Conservation (phyloP, 2,888 invertebrate species). For the Cerceris rybyensis region DNA sequence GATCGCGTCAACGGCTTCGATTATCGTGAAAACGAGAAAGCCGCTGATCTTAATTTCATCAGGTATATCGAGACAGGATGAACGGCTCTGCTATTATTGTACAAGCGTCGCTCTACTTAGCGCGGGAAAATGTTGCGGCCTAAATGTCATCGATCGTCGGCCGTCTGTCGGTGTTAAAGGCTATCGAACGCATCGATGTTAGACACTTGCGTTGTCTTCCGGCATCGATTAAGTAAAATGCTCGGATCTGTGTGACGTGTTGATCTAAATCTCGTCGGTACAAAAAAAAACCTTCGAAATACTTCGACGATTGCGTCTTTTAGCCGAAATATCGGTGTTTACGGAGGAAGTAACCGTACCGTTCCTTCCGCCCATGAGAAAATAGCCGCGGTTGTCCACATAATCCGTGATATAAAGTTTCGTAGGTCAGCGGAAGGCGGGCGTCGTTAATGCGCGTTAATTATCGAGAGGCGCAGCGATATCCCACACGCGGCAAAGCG, state of each 20-base stretch:
- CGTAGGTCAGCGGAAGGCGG: not conserved
- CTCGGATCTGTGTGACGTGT: no score
- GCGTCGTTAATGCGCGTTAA: conserved; percentile 21
- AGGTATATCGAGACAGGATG: conserved; percentile 69
- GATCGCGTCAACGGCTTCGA: conserved; percentile 69
- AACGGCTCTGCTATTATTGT: not conserved
- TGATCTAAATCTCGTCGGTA: no score
- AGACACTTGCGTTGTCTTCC: no score
- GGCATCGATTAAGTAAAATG: no score
- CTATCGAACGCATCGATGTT: no score
- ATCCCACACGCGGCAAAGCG: conserved; percentile 3
- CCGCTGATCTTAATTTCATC: conserved; percentile 76
- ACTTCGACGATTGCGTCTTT: no score
- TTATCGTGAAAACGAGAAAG: conserved; percentile 59
- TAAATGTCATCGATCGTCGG: no score
- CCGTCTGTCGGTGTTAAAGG: not conserved
- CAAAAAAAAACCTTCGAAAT: no score
- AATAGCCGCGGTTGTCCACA: not conserved
- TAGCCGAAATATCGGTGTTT: not conserved
- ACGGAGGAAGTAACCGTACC: not conserved
- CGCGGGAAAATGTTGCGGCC: no score
- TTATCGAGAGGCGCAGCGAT: conserved; percentile 17
- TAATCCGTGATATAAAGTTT: conserved; percentile 14
- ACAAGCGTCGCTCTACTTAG: conserved; percentile 5
- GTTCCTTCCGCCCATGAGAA: conserved; percentile 1